phyloP scores from a whole-genome alignment of 2,888 invertebrate genomes.

The Rugalucina vietnamica region DNA sequence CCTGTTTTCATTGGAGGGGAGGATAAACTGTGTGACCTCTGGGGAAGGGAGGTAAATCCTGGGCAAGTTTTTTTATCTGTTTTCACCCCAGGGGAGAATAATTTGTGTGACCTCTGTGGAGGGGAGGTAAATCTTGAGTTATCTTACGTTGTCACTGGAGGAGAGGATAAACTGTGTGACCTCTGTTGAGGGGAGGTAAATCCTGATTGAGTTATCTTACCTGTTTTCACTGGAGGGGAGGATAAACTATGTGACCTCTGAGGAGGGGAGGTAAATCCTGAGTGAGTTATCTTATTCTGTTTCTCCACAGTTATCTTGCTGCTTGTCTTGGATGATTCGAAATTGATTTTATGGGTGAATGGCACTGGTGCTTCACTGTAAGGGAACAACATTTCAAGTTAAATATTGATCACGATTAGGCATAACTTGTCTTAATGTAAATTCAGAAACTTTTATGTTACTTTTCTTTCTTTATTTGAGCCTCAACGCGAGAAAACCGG shows the following conservation, averaged over 20 bases:
- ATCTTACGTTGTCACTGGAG: neutral
- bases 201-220: slow-evolving; percentile 18
- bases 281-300: slow-evolving; percentile 85
- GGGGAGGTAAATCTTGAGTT: too few species aligned
- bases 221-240: slow-evolving; percentile 53
- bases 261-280: slow-evolving; percentile 68
- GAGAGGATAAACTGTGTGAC: slow-evolving; percentile 40
- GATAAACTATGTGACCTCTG: slow-evolving; percentile 60
- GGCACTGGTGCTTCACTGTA: slow-evolving; percentile 77
- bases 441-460: too few species aligned
- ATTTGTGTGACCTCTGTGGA: too few species aligned
- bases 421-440: too few species aligned
- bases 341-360: slow-evolving; percentile 84
- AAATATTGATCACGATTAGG: too few species aligned
- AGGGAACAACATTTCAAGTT: too few species aligned
- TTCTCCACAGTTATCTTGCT: slow-evolving; percentile 93
- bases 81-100: too few species aligned
- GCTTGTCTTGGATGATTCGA: slow-evolving; percentile 91
- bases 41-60: slow-evolving; percentile 65
- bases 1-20: slow-evolving; percentile 51
- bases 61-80: too few species aligned
- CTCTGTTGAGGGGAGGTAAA: slow-evolving; percentile 52
- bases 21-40: slow-evolving; percentile 57
- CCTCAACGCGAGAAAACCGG: too few species aligned
- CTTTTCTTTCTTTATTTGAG: too few species aligned